Base-by-base conservation (phyloP, 2,113 vertebrate species). In the Mustela nigripes region DNA sequence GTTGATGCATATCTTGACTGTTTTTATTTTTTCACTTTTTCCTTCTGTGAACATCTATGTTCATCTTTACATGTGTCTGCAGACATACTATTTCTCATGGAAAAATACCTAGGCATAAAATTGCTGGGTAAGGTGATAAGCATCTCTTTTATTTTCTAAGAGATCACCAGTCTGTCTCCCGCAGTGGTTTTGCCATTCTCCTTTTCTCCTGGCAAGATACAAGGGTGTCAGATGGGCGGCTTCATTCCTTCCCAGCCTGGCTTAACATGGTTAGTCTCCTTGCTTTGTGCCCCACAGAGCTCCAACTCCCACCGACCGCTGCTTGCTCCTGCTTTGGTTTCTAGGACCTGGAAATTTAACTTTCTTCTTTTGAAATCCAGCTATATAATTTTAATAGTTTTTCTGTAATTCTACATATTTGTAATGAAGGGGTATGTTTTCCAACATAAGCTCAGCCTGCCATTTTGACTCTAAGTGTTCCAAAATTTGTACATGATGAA, bases 321-420 rank as follows among this genome's bases (percentile, higher is more conserved):
- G 4, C 16, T 76, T 48, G 6, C 56, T 92, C 19, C 91, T 42
- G 48, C 2, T 33, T 33, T 95, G 26, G 7, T 53, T 60, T 82
- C 50, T 24, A 82, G 76, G 18, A 71, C 62, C 48, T 58, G 22
- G n/a, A 88, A 33, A 88, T 69, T 78, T 33, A 60, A 83, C 10
- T 88, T 78, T 88, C 58, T 74, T 87, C 26, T 88, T 93, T 36
- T 88, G 48, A 88, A 87, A 94, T 22, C 69, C 28, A 78, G 12
- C 22, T 62, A 19, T 69, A 16, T 82, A 62, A 82, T 65, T 71
- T 89, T 45, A 89, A 71, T 65, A 56, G 10, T 65, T 79, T 92
- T 80, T 67, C 69, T 89, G 31, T 85, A 84, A 62, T 80, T 83
- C 26, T 33, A 6, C 67, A 5, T 53, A 36, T 83, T 56, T 88